Evolutionary conservation across 2,888 invertebrate genomes (phyloP).

Genomic region (Lasius fuliginosus): DNA sequence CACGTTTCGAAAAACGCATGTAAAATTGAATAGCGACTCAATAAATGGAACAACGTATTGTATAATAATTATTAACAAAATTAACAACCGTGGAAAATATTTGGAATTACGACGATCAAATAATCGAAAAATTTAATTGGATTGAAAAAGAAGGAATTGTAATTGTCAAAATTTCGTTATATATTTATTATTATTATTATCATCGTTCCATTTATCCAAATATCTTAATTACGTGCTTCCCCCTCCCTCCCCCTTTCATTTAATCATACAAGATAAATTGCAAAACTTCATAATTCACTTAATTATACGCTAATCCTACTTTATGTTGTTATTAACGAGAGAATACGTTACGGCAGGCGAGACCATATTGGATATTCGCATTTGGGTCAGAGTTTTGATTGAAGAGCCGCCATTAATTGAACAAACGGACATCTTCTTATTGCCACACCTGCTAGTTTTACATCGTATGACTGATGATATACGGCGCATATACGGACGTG

Average conservation of each 20-base stretch:
- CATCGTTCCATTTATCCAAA: background rate
- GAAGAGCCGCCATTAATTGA: constrained; percentile 49
- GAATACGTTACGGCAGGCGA: constrained; percentile 9
- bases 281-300: constrained; percentile 33
- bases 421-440: constrained; percentile 39
- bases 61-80: background rate
- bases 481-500: constrained; percentile 18
- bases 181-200: constrained; percentile 2
- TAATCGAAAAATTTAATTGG: background rate
- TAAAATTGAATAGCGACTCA: background rate
- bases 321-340: constrained; percentile 34
- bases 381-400: constrained; percentile 51
- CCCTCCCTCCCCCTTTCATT: background rate
- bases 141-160: constrained; percentile 3
- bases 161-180: constrained; percentile 26
- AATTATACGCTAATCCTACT: constrained; percentile 11
- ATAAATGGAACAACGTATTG: background rate
- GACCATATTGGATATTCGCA: constrained; percentile 28
- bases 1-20: background rate
- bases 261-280: constrained; percentile 37
- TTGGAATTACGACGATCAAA: background rate
- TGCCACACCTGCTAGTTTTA: constrained; percentile 35
- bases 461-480: constrained; percentile 39
- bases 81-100: background rate
- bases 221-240: constrained; percentile 2